These are phyloP conservation scores for Ophion obscuratus DNA, from an alignment of 2,888 invertebrate genomes.

Conservation along the genomic window DNA sequence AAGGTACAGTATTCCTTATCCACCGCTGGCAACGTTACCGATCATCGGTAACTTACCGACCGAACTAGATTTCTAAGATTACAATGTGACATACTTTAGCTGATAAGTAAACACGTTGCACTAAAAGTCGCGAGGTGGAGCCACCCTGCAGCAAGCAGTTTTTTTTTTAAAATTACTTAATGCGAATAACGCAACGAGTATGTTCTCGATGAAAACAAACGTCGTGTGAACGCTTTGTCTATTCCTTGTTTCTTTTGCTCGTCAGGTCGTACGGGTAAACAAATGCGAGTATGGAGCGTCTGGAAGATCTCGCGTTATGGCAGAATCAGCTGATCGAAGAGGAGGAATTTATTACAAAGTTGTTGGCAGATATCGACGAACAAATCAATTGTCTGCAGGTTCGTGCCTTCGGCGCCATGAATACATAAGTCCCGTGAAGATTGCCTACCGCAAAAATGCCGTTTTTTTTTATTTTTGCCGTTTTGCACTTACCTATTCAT, in stretches of 20 bases:
- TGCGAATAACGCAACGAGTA: not conserved
- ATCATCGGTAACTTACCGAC: not conserved
- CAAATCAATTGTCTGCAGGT: constrained; percentile 80
- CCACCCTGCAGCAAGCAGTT: not conserved
- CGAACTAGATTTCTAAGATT: no score
- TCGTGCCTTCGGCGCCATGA: not conserved
- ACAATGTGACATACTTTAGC: no score
- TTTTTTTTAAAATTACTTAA: not conserved
- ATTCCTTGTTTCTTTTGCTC: not conserved
- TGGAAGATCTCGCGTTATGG: constrained; percentile 72
- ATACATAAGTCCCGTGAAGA: no score
- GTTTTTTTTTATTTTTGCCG: not conserved
- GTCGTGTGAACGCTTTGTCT: constrained; percentile 11
- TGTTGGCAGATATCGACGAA: constrained; percentile 76
- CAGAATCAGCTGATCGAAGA: constrained; percentile 76
- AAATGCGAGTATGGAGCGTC: constrained; percentile 56
- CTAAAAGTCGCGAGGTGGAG: not conserved
- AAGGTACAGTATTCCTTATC: not conserved
- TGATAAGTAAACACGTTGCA: no score
- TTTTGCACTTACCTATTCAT: no score
- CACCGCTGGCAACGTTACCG: not conserved
- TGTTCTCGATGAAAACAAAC: constrained; percentile 40
- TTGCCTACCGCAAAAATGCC: no score
- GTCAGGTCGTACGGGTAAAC: not conserved
- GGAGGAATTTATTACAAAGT: constrained; percentile 73